Base-by-base conservation (phyloP, 2,888 invertebrate species). In the Lycophotia porphyrea region DNA sequence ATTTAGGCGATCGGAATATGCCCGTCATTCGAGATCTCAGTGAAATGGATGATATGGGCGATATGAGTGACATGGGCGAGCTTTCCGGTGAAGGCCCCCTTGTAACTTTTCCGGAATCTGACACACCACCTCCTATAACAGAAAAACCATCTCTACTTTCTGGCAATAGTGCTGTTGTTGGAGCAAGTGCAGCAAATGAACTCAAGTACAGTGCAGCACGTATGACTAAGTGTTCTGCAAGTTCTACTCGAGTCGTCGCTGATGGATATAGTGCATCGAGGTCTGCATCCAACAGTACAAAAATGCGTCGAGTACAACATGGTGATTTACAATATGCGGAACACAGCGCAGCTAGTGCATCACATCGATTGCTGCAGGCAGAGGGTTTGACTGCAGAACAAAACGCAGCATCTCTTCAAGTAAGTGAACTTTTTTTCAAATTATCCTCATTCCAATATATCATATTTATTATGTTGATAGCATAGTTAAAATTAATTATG, bases 301-400 rank as follows among this genome's bases (percentile, higher is more conserved):
- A 95, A 87, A 94, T 95, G 95, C 93, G 95, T 64, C 92, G 98
- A 74, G 93, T 99, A 80, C 98, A 98, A 92, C 97, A 98, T 42
- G 98, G 98, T 55, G 98, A 98, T 90, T 94, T 98, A 87, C 98
- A 98, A 79, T 98, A 98, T 93, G 98, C 98, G 89, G 98, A 98
- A 94, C 97, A 97, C 84, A 97, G 97, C 89, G 98, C 98, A 61
- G 98, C 98, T 60, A 97, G 98, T 44, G 98, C 98, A 27, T 97
- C 98, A 83, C 97, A 98, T 87, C 98, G 98, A 84, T 97, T 98
- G 85, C 95, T 98, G 82, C 98, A 98, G 94, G 97, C 98, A 80
- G 98, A 98, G 91, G 98, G 98, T 64, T 97, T 98, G 80, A 98
- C 98, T 39, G 98, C 98, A 2, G 98, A 99, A 95, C 98, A 98